A percentile compares a stretch with the other conserved stretches of the same genome.
Evolutionary conservation across 2,113 vertebrate species (phyloP).

Genomic region (Actenoides lindsayi): DNA sequence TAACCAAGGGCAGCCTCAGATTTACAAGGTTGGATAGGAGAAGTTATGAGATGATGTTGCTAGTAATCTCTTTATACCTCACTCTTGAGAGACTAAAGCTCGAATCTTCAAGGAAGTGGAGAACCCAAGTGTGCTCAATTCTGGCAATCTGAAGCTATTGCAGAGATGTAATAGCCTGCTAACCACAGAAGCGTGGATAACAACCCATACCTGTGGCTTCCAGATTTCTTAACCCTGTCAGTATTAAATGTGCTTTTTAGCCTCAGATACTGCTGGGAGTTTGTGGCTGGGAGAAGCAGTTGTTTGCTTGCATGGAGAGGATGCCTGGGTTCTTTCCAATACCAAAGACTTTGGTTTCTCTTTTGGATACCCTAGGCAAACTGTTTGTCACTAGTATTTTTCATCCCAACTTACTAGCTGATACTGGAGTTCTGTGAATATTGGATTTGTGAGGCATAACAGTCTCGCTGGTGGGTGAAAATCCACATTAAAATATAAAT

Average conservation of each 20-base stretch:
- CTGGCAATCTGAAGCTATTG: neutral
- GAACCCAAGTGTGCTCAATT: neutral
- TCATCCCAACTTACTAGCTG: neutral
- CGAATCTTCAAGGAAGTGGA: neutral
- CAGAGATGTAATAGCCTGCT: constrained; percentile 2
- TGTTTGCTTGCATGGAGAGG: neutral
- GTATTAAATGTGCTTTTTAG: constrained; percentile 29
- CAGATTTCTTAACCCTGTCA: constrained; percentile 34
- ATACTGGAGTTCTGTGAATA: constrained; percentile 6
- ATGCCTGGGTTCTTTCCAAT: constrained; percentile 2
- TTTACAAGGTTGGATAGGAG: constrained; percentile 3
- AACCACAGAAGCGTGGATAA: neutral
- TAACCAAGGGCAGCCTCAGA: constrained; percentile 52
- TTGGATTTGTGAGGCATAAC: constrained; percentile 52
- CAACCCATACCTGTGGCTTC: neutral
- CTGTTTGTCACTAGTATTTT: constrained; percentile 17
- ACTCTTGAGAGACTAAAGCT: neutral
- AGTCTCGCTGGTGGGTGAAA: constrained; percentile 33
- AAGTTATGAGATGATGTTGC: neutral
- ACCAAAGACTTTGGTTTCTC: neutral
- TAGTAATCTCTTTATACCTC: constrained; percentile 16
- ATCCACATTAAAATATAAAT: constrained; percentile 51
- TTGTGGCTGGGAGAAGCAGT: neutral
- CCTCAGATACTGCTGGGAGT: neutral
- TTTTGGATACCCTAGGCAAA: neutral